Evolutionary conservation across 2,888 invertebrate species (phyloP).

Genomic region (Deilephila elpenor): DNA sequence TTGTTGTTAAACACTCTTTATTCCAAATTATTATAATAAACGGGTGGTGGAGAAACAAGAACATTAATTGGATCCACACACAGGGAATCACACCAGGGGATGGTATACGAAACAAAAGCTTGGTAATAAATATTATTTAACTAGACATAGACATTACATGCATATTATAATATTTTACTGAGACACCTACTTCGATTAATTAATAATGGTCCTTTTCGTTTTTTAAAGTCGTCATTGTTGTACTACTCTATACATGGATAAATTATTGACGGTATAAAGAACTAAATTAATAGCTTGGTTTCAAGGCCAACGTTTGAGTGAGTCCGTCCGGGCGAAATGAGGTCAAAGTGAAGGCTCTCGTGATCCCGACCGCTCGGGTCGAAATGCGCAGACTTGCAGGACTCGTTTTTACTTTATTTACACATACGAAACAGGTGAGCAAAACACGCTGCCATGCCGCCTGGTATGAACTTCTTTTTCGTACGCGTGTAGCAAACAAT

Average conservation of each 20-base stretch:
- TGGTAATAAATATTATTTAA: too few species aligned
- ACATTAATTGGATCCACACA: too few species aligned
- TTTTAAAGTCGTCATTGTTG: too few species aligned
- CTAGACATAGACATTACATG: too few species aligned
- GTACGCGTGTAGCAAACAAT: not conserved
- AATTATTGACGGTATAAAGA: constrained; percentile 31
- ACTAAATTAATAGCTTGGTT: constrained; percentile 56
- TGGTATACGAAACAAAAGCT: too few species aligned
- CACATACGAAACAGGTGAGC: constrained; percentile 45
- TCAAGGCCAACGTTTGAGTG: constrained; percentile 73
- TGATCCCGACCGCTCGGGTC: constrained; percentile 58
- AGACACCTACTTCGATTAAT: too few species aligned
- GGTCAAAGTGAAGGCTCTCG: constrained; percentile 70
- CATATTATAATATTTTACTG: too few species aligned
- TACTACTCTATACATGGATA: not conserved
- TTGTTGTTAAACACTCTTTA: too few species aligned
- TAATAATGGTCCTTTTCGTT: too few species aligned
- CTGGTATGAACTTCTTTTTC: not conserved
- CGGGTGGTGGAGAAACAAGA: too few species aligned
- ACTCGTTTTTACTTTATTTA: constrained; percentile 64
- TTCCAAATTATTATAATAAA: too few species aligned
- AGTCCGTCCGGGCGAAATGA: constrained; percentile 71
- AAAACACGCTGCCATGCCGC: constrained; percentile 35
- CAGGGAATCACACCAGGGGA: too few species aligned
- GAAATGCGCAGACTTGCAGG: constrained; percentile 55